These are phyloP conservation scores for Heliconius himera DNA, from an alignment of 1,140 invertebrate species.

Conservation along the genomic window DNA sequence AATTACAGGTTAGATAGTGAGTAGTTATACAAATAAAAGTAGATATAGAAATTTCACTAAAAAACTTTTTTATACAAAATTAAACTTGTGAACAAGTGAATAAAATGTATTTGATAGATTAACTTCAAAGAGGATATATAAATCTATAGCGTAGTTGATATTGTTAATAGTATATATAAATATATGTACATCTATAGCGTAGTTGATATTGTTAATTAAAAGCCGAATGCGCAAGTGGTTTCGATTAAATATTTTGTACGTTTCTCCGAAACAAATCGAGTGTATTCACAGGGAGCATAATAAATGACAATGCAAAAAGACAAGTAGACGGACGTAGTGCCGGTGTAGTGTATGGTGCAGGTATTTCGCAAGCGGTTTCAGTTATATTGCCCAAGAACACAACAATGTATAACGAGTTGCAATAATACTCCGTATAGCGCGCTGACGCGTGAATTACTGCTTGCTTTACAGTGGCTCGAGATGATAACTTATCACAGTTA, in stretches of 20 bases:
- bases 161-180: too few species aligned
- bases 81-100: too few species aligned
- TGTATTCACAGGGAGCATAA: too few species aligned
- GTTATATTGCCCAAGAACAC: slow-evolving; percentile 66
- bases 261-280: too few species aligned
- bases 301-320: slow-evolving; percentile 58
- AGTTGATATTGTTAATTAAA: neutral
- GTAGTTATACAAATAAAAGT: neutral
- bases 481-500: neutral
- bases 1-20: neutral
- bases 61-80: too few species aligned
- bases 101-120: too few species aligned
- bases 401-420: slow-evolving; percentile 26
- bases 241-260: too few species aligned
- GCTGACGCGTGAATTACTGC: slow-evolving; percentile 28
- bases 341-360: slow-evolving; percentile 33
- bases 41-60: too few species aligned
- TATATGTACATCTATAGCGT: too few species aligned
- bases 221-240: neutral
- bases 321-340: slow-evolving; percentile 58
- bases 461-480: neutral
- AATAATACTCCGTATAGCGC: slow-evolving; percentile 25
- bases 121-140: too few species aligned
- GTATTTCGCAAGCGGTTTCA: slow-evolving; percentile 67
- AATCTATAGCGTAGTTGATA: neutral